These are phyloP conservation scores for Amphilophus citrinellus DNA, from an alignment of 2,113 vertebrate genomes.

Conservation along the genomic window DNA sequence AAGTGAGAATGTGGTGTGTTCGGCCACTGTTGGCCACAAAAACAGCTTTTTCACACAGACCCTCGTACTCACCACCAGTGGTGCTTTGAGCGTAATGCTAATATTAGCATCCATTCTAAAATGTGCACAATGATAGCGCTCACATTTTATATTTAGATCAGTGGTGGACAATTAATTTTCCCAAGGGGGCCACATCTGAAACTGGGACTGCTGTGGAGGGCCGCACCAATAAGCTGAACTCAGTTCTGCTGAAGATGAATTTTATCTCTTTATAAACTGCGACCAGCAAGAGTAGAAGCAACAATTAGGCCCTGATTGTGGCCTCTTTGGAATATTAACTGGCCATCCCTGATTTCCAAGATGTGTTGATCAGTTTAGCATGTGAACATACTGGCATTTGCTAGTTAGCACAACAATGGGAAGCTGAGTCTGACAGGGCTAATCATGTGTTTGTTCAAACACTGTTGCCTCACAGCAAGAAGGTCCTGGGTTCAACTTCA, in stretches of 20 bases:
- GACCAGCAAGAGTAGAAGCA: neutral
- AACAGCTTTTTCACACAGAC: too few relatives aligned
- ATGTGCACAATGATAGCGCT: neutral
- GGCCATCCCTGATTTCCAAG: neutral
- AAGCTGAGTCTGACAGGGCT: neutral
- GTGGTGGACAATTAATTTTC: neutral
- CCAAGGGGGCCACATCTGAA: neutral
- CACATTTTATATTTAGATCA: neutral
- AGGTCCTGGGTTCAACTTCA: neutral
- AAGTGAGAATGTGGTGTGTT: too few relatives aligned
- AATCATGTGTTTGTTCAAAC: neutral
- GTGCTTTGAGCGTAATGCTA: neutral
- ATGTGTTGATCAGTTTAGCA: neutral
- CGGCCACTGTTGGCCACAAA: too few relatives aligned
- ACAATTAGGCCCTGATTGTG: too few relatives aligned
- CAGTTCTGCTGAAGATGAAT: neutral
- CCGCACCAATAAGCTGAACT: neutral
- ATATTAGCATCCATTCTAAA: neutral
- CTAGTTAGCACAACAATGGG: neutral
- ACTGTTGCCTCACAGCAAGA: neutral
- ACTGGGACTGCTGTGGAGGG: neutral
- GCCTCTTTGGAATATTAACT: too few relatives aligned
- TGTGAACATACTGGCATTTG: too few relatives aligned
- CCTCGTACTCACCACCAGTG: too few relatives aligned
- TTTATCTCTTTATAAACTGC: constrained; percentile 3